Conservation (phyloP, 1,140 invertebrate genomes). For the Camponotus vicinus region DNA sequence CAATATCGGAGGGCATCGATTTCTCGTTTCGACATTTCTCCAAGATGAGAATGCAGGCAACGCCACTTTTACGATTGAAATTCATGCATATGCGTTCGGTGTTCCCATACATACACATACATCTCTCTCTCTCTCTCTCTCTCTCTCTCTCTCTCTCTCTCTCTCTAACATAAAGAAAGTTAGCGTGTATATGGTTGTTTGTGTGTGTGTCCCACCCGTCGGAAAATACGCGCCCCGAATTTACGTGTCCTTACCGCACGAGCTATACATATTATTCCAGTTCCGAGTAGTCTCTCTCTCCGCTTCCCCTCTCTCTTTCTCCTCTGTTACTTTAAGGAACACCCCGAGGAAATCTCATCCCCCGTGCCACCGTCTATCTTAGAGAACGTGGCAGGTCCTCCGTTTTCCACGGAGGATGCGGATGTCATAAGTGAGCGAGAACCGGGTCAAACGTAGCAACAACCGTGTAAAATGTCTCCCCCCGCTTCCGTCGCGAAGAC, state of each 20-base stretch:
- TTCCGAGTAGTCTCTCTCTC: conserved; percentile 6
- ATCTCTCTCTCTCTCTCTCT: not conserved
- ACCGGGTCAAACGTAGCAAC: conserved; percentile 63
- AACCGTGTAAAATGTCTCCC: conserved; percentile 33
- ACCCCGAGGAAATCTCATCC: conserved; percentile 59
- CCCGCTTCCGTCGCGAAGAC: not conserved
- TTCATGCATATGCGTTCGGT: conserved; percentile 48
- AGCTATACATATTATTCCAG: conserved; percentile 54
- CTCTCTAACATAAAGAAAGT: conserved; percentile 19
- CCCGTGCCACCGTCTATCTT: conserved; percentile 47
- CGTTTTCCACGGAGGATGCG: conserved; percentile 11
- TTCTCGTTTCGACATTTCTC: conserved; percentile 42
- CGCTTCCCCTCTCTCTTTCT: not conserved
- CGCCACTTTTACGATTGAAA: conserved; percentile 68
- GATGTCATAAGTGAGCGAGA: conserved; percentile 52
- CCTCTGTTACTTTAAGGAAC: conserved; percentile 8
- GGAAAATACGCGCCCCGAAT: conserved; percentile 45
- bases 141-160: not conserved
- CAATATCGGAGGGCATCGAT: conserved; percentile 68
- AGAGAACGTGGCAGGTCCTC: conserved; percentile 39
- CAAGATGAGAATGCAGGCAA: conserved; percentile 62
- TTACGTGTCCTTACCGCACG: conserved; percentile 52
- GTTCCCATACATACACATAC: not conserved
- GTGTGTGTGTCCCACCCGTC: not conserved
- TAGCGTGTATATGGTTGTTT: not conserved